Conservation (phyloP, 2,113 vertebrate genomes). For the Pristiophorus japonicus region DNA sequence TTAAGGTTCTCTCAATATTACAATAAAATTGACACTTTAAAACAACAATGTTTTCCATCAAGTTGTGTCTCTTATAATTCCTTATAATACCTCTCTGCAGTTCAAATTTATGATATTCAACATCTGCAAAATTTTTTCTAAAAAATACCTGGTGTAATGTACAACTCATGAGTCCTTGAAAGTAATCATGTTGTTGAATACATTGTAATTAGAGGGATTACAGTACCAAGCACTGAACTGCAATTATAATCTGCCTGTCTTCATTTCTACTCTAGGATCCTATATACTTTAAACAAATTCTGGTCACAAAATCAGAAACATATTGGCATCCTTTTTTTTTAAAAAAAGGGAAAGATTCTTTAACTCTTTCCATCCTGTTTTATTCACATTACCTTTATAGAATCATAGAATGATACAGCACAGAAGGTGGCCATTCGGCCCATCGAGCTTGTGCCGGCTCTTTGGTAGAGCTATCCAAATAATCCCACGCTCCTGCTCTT, state of each 20-base stretch:
- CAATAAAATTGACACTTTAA: background rate
- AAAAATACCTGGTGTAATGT: background rate
- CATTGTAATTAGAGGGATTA: background rate
- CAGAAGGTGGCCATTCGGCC: background rate
- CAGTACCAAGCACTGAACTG: constrained; percentile 18
- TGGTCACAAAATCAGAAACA: constrained; percentile 5
- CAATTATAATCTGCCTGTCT: constrained; percentile 2
- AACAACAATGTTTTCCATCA: background rate
- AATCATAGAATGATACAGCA: background rate
- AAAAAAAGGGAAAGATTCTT: background rate
- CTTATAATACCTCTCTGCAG: background rate
- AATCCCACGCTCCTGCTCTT: background rate
- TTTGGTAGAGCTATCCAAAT: background rate
- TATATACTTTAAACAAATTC: background rate
- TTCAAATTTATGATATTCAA: constrained; percentile 15
- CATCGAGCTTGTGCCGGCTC: background rate
- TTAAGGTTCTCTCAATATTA: background rate
- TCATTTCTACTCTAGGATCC: background rate
- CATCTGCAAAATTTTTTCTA: background rate
- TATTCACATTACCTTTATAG: background rate
- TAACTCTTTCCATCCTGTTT: background rate
- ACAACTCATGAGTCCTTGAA: background rate
- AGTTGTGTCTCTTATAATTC: background rate
- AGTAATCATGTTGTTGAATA: background rate
- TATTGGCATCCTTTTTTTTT: background rate